A percentile compares a stretch with the other conserved stretches of the same genome.
These are phyloP conservation scores for Sceliomorpha sp. DNA, from an alignment of 2,888 invertebrate species.

Conservation along the genomic window DNA sequence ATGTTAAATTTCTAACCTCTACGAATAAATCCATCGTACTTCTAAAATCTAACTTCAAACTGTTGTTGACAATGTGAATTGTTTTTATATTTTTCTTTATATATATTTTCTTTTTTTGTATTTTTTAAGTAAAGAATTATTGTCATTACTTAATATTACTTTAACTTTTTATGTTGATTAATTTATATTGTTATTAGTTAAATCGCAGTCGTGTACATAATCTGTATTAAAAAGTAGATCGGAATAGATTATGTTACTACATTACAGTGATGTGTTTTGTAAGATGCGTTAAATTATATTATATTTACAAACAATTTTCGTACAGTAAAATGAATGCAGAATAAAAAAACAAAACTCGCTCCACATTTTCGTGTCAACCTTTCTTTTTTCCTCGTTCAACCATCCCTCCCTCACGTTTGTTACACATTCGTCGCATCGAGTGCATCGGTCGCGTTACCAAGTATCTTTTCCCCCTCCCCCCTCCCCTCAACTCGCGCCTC, in stretches of 20 bases:
- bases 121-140: conserved; percentile 4
- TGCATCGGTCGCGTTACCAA: no score
- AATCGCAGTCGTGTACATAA: background rate
- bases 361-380: no score
- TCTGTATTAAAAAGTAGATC: background rate
- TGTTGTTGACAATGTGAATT: conserved; percentile 7
- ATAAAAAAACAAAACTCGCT: no score
- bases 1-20: conserved; percentile 9
- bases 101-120: no score
- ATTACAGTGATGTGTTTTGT: conserved; percentile 1
- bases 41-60: conserved; percentile 12
- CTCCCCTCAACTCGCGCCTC: no score
- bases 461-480: no score
- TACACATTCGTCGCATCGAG: no score
- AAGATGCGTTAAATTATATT: conserved; percentile 1
- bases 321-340: no score
- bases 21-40: conserved; percentile 1
- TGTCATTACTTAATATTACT: background rate
- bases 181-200: no score
- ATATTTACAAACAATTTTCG: background rate
- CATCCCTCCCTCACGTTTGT: no score
- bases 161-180: background rate
- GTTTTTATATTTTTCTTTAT: conserved; percentile 7
- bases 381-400: no score
- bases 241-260: no score